Base-by-base conservation (phyloP, 1,140 invertebrate genomes). In the Popillia japonica region DNA sequence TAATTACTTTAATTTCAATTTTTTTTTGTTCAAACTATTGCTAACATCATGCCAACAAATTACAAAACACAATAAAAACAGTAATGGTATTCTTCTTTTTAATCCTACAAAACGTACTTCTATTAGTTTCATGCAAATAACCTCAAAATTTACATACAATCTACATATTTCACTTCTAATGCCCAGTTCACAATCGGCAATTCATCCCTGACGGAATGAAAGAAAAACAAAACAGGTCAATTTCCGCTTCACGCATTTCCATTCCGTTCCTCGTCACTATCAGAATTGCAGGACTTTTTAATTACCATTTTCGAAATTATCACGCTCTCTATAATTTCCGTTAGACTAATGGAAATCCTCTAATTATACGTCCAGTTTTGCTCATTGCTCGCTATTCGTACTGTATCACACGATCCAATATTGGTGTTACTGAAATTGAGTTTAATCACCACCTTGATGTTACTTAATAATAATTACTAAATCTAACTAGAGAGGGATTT, bases 221-320 rank as follows among this genome's bases (percentile, higher is more conserved):
- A 34, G 27, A 34, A 34, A 34, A 34, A 34, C 27, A 34, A 34
- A 34, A 34, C 27, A 34, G 27, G 27, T 34, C 27, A 34, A 44
- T 44, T 44, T 44, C 42, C 14, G 42, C 14, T 44, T 7, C 42
- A 44, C 14, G 42, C 9, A 44, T 17, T 55, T 55, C 14, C 48
- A 55, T 55, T n/a, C 27, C 61, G 9, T 34, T 68, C 61, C 61
- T 11, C 10, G 2, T 34, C 8, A 2, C 20, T 14, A 14, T 14
- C 27, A 34, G 27, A 34, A 4, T 34, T 34, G 1, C 27, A 34
- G 27, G 27, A 34, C 27, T 4, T 22, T 27, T 17, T 68, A 68
- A 68, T 68, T 68, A 68, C 22, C 61, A 27, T 68, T 68, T 68
- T 68, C 61, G 61, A 68, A 27, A 68, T 68, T 22, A 68, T 22